Evolutionary conservation across 2,888 invertebrate species (phyloP).

Genomic region (Myopa tessellatipennis): DNA sequence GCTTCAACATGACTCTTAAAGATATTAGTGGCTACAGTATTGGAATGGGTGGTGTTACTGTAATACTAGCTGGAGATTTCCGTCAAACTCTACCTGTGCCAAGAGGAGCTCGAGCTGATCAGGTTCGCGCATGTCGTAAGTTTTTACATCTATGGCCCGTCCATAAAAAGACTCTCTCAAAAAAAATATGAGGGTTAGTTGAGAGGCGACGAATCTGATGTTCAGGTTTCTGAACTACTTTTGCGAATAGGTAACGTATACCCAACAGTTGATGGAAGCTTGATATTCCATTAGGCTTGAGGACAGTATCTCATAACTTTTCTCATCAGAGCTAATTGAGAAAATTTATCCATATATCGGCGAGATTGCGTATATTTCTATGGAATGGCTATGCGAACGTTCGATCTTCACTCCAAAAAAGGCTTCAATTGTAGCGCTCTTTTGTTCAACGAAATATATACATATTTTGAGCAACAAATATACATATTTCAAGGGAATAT

Average conservation of each 20-base stretch:
- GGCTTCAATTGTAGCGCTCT: no score
- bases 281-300: neutral
- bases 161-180: neutral
- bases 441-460: no score
- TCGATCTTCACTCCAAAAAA: no score
- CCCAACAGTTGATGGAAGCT: neutral
- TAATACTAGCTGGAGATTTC: neutral
- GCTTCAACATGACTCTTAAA: neutral
- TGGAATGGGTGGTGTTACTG: neutral
- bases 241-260: neutral
- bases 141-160: neutral
- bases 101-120: neutral
- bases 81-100: neutral
- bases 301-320: neutral
- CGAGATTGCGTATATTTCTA: neutral
- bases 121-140: neutral
- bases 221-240: neutral
- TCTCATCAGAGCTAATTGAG: neutral
- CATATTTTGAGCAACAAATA: no score
- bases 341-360: neutral
- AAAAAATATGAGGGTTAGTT: neutral
- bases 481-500: no score
- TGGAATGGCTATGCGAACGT: no score
- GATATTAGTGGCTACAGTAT: neutral
- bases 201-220: neutral